Conservation (phyloP, 2,113 vertebrate species). For the Grammomys surdaster region DNA sequence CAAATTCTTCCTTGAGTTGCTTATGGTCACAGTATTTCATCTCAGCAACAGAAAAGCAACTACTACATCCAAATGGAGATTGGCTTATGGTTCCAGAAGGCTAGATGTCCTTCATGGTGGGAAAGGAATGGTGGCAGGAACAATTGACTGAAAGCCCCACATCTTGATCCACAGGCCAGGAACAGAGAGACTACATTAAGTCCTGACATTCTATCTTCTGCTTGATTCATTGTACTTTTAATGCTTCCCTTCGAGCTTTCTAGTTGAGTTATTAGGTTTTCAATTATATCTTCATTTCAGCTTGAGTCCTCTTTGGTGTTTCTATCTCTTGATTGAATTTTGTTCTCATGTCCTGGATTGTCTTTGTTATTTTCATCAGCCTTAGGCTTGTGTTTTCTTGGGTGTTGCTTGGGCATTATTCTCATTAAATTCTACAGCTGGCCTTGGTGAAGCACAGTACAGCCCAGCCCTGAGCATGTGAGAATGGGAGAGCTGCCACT, state of each 20-base stretch:
- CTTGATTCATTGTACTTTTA: neutral
- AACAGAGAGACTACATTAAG: neutral
- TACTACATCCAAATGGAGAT: neutral
- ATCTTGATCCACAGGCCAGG: neutral
- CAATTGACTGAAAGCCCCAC: neutral
- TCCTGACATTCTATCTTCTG: neutral
- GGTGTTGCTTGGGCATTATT: neutral
- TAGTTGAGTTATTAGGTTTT: neutral
- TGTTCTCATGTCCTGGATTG: neutral
- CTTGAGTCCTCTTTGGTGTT: neutral
- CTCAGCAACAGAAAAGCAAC: neutral
- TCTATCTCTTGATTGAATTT: neutral
- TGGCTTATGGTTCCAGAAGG: neutral
- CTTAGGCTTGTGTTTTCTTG: neutral
- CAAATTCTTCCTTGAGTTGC: neutral
- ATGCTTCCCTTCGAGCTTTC: neutral
- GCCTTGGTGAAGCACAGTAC: neutral
- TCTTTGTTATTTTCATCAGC: neutral
- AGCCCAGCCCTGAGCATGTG: neutral
- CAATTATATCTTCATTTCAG: neutral
- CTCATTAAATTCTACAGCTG: neutral
- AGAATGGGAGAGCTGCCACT: no score
- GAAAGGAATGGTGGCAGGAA: neutral
- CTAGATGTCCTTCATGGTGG: neutral
- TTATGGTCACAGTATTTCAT: neutral